A percentile compares a stretch with the other conserved stretches of the same genome.
These are phyloP conservation scores for Nycticryphes semicollaris DNA, from an alignment of 2,113 vertebrate genomes.

Conservation along the genomic window DNA sequence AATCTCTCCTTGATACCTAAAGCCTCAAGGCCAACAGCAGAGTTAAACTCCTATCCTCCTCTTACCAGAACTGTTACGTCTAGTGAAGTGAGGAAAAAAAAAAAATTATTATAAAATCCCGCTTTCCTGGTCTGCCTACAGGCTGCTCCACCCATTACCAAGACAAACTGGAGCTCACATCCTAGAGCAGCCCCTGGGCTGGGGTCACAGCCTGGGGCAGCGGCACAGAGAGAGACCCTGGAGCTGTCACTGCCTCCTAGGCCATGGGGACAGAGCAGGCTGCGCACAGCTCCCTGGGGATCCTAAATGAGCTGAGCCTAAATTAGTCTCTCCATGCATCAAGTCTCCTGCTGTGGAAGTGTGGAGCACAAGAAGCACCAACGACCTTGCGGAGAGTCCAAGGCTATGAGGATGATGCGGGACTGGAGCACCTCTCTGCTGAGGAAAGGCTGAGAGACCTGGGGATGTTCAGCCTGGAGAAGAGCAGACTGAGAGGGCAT, in stretches of 20 bases:
- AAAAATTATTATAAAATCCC: not conserved
- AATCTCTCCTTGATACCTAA: conserved; percentile 64
- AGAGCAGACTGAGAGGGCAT: not conserved
- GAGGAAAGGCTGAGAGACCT: not conserved
- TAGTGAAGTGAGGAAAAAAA: not conserved
- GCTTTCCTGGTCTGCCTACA: not conserved
- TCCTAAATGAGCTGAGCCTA: not conserved
- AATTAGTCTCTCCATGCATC: not conserved
- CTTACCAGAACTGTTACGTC: not conserved
- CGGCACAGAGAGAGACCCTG: not conserved
- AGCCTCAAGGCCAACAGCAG: conserved; percentile 60
- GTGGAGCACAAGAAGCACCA: not conserved
- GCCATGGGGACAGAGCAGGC: fast-evolving
- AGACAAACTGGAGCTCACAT: not conserved
- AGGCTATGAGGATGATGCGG: not conserved
- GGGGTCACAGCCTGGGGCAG: fast-evolving
- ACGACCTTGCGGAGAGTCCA: not conserved
- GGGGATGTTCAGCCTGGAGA: not conserved
- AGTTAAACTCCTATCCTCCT: conserved; percentile 25
- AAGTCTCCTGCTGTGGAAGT: not conserved
- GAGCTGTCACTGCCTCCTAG: not conserved
- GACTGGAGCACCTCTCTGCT: not conserved
- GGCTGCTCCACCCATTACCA: not conserved
- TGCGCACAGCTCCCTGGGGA: fast-evolving
- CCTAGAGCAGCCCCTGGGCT: not conserved